Evolutionary conservation across 1,140 invertebrate species (phyloP).

Genomic region (Macrobrachium nipponense): DNA sequence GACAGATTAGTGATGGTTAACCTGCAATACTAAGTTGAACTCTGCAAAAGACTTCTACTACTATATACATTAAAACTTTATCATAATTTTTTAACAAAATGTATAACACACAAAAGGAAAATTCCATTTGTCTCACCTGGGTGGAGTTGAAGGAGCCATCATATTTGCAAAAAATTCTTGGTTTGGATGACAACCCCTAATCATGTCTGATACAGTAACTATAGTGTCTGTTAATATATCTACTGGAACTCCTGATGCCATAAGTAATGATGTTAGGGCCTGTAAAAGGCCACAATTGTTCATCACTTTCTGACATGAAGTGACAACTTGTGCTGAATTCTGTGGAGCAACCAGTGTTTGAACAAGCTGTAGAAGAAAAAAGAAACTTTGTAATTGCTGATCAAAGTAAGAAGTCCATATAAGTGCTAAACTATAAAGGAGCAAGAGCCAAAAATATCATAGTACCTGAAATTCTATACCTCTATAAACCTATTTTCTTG

Average conservation of each 20-base stretch:
- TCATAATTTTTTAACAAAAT: no score
- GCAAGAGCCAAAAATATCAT: no score
- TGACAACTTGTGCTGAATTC: conserved; percentile 82
- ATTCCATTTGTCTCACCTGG: conserved; percentile 18
- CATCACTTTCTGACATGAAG: conserved; percentile 90
- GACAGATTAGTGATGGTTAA: no score
- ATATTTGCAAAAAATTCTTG: conserved; percentile 93
- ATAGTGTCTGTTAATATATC: conserved; percentile 97
- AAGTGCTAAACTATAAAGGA: no score
- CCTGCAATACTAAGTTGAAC: no score
- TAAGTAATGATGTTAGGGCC: conserved; percentile 85
- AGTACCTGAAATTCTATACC: no score
- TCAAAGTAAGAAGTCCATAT: no score
- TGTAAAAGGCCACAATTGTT: conserved; percentile 80
- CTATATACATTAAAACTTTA: no score
- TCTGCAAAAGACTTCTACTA: no score
- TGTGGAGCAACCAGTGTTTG: conserved; percentile 90
- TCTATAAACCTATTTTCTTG: no score
- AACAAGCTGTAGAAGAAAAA: conserved; percentile 69
- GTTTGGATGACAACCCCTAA: conserved; percentile 89
- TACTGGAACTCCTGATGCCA: conserved; percentile 95
- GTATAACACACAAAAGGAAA: not conserved
- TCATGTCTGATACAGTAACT: conserved; percentile 93
- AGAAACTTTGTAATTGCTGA: not conserved
- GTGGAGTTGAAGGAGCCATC: conserved; percentile 90